These are phyloP conservation scores for Cremastinae sp. DNA, from an alignment of 2,888 invertebrate genomes.

Conservation along the genomic window DNA sequence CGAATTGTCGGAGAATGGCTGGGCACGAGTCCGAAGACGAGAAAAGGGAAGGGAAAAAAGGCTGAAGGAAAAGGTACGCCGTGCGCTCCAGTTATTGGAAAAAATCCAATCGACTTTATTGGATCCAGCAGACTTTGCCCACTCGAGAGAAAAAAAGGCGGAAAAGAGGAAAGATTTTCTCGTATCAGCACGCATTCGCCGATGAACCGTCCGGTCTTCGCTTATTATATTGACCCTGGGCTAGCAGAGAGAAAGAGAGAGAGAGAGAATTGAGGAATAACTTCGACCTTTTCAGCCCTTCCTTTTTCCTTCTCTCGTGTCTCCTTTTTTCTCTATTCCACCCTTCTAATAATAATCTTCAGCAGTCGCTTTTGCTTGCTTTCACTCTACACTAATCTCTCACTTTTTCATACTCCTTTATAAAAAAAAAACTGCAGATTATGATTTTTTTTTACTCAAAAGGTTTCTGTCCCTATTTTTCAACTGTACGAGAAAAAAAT, in stretches of 20 bases:
- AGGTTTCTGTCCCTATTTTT: too few relatives aligned
- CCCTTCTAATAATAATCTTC: slow-evolving; percentile 36
- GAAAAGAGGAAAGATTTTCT: slow-evolving; percentile 67
- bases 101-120: slow-evolving; percentile 70
- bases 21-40: slow-evolving; percentile 20
- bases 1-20: slow-evolving; percentile 6
- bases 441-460: too few relatives aligned
- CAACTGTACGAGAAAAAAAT: too few relatives aligned
- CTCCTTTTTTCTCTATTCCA: slow-evolving; percentile 41
- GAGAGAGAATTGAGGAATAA: slow-evolving; percentile 58
- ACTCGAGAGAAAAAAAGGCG: slow-evolving; percentile 67
- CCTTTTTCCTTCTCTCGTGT: slow-evolving; percentile 34
- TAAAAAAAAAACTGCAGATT: too few relatives aligned
- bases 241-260: slow-evolving; percentile 36
- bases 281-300: slow-evolving; percentile 44
- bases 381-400: slow-evolving; percentile 35
- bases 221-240: slow-evolving; percentile 71
- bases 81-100: slow-evolving; percentile 27
- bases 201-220: slow-evolving; percentile 57
- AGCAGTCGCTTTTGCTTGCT: slow-evolving; percentile 31
- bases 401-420: slow-evolving; percentile 10
- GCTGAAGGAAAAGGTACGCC: background rate
- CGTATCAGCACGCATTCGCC: slow-evolving; percentile 75
- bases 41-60: slow-evolving; percentile 41
- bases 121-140: slow-evolving; percentile 75